Percentiles rank a stretch among this genome's conserved stretches.
These are phyloP conservation scores for Venturia canescens DNA, from an alignment of 1,140 invertebrate species.

Conservation along the genomic window DNA sequence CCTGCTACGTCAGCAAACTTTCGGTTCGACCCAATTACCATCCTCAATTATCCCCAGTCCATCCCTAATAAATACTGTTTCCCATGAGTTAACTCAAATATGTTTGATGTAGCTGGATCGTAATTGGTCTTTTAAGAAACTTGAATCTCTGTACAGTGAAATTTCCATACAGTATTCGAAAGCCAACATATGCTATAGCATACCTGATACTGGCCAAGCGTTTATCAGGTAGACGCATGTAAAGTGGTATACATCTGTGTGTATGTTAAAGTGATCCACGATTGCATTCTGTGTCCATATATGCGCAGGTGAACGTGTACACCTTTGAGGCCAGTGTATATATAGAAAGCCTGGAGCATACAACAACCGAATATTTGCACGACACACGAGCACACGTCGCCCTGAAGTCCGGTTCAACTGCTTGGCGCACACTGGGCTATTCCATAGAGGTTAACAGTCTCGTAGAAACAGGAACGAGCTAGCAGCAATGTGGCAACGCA, in stretches of 20 bases:
- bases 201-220: not conserved
- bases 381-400: not conserved
- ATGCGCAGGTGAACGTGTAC: not conserved
- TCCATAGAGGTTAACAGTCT: conserved; percentile 8
- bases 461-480: not conserved
- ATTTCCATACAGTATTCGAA: not conserved
- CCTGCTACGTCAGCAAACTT: too few relatives aligned
- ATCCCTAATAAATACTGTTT: too few relatives aligned
- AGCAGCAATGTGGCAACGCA: not conserved
- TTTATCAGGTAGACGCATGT: not conserved
- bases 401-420: not conserved
- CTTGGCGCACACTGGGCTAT: not conserved
- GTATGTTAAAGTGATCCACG: conserved; percentile 22
- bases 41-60: too few relatives aligned
- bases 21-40: too few relatives aligned
- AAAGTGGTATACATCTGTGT: not conserved
- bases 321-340: not conserved
- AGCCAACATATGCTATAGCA: not conserved
- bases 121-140: too few relatives aligned
- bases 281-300: not conserved
- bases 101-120: too few relatives aligned
- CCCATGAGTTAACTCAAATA: too few relatives aligned
- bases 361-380: conserved; percentile 21
- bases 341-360: not conserved
- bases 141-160: not conserved